Evolutionary conservation across 2,888 invertebrate species (phyloP).

Genomic region (Hydraecia micacea): DNA sequence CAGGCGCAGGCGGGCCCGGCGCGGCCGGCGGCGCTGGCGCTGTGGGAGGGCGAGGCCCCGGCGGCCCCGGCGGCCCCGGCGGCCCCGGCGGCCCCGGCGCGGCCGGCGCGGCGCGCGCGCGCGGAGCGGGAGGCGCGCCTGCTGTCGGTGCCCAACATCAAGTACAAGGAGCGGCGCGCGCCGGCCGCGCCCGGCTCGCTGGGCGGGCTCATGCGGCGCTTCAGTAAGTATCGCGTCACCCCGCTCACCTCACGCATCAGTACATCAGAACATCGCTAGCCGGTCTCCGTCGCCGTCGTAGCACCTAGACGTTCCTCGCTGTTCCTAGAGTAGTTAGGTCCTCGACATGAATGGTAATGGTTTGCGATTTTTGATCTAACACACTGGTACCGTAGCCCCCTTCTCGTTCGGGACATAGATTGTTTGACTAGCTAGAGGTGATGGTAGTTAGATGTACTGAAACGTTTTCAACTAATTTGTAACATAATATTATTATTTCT

Average conservation of each 20-base stretch:
- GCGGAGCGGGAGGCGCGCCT: constrained; percentile 91
- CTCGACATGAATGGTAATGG: constrained; percentile 86
- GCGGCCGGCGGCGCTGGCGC: constrained; percentile 63
- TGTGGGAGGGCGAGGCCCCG: constrained; percentile 73
- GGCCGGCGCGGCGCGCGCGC: constrained; percentile 62
- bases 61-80: constrained; percentile 67
- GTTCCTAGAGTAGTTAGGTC: constrained; percentile 81
- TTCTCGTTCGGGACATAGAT: constrained; percentile 74
- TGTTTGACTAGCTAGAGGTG: constrained; percentile 81
- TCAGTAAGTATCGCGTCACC: constrained; percentile 94
- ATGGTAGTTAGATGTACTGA: constrained; percentile 83
- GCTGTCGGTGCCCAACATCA: constrained; percentile 94
- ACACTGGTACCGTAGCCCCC: constrained; percentile 80
- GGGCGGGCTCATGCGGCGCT: constrained; percentile 95
- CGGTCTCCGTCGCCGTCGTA: constrained; percentile 67
- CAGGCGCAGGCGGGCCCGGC: constrained; percentile 76
- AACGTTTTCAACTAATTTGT: constrained; percentile 51
- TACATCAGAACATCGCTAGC: constrained; percentile 66
- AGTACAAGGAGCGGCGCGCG: constrained; percentile 90
- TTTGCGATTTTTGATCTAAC: constrained; percentile 80
- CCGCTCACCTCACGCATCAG: constrained; percentile 69
- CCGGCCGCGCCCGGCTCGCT: constrained; percentile 89
- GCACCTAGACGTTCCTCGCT: constrained; percentile 77
- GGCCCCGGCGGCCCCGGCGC: constrained; percentile 66
- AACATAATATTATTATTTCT: constrained; percentile 39